Evolutionary conservation across 2,797 vertebrate species (phyloP), one percentile per base, ranked within the genome.

Genomic region (Esox masquinongy): DNA sequence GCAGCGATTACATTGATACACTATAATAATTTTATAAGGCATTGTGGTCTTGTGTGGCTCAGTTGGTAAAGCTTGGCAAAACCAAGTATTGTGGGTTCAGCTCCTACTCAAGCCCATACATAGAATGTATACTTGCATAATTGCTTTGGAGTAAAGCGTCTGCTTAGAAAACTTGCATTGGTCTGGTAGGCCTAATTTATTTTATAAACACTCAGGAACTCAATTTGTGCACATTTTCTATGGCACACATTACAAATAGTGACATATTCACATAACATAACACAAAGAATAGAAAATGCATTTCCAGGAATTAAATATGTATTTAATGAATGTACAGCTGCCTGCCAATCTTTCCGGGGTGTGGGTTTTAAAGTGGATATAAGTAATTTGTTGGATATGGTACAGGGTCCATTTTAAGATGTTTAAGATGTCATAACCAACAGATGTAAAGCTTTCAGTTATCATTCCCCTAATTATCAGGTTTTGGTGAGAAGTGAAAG

Each of bases 1-100:
- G 64, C 17, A 34, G 17, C 34, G 64, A 66, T 19, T 66, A 36
- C 31, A 17, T 66, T 66, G 29, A 66, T 66, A 66, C 63, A 66
- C 24, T 29, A 34, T 66, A 17, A 66, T 31, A 1, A 17, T 66
- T 26, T 24, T 11, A 22, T 22, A 61, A 61, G 56, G 22, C 56
- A 61, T 24, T 47, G 43, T 43, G 43, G 9, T 43, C 43, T 7
- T 43, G 43, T 4, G 43, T 47, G 43, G 43, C 43, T 47, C 43
- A 47, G 12, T 47, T 14, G 12, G 12, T 47, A 1, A 47, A 47
- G 11, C 43, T 47, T 47, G 43, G 6, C 43, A 14, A 11, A 47
- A 47, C 43, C 43, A 11, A 1, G 9, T 14, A 8, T 11, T 47
- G 9, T 47, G 43, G 12, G 11, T 47, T 11, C 12, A 11, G 43